A percentile compares a stretch with the other conserved stretches of the same genome.
phyloP scores from a whole-genome alignment of 2,113 vertebrate species.

The Pleuronectes platessa region DNA sequence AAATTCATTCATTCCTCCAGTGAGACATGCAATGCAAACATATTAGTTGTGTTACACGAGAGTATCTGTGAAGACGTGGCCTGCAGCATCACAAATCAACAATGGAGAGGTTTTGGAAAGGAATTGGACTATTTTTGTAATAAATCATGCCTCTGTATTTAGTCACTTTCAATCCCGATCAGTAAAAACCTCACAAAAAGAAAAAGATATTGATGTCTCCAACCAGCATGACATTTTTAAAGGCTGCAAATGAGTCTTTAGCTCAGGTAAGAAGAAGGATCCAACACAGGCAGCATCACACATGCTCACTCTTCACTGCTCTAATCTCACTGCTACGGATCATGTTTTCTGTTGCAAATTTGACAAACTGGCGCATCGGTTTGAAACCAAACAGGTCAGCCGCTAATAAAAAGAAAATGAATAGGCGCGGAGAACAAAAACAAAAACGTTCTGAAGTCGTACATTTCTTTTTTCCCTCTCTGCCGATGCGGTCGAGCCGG shows the following conservation, averaged over 20 bases:
- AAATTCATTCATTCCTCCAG: background rate
- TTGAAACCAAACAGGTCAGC: background rate
- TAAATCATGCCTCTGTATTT: background rate
- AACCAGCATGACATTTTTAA: background rate
- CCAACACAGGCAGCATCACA: constrained; percentile 54
- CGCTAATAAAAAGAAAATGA: constrained; percentile 17
- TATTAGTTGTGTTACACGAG: background rate
- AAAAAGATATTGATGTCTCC: background rate
- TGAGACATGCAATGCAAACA: background rate
- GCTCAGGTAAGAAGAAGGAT: constrained; percentile 64
- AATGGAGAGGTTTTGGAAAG: background rate
- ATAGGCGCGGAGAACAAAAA: constrained; percentile 11
- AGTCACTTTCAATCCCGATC: background rate
- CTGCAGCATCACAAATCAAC: background rate
- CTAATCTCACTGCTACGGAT: constrained; percentile 45
- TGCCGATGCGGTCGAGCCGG: constrained; percentile 6
- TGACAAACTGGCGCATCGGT: background rate
- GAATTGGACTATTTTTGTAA: background rate
- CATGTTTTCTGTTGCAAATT: constrained; percentile 34
- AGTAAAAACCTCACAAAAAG: background rate
- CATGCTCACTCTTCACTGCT: constrained; percentile 23
- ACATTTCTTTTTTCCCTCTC: constrained; percentile 35
- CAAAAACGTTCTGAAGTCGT: constrained; percentile 20
- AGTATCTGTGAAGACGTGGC: background rate
- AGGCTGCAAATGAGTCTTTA: constrained; percentile 27